A percentile compares a stretch with the other conserved stretches of the same genome.
Evolutionary conservation across 2,888 invertebrate genomes (phyloP).

Genomic region (Hydropsyche betteni): DNA sequence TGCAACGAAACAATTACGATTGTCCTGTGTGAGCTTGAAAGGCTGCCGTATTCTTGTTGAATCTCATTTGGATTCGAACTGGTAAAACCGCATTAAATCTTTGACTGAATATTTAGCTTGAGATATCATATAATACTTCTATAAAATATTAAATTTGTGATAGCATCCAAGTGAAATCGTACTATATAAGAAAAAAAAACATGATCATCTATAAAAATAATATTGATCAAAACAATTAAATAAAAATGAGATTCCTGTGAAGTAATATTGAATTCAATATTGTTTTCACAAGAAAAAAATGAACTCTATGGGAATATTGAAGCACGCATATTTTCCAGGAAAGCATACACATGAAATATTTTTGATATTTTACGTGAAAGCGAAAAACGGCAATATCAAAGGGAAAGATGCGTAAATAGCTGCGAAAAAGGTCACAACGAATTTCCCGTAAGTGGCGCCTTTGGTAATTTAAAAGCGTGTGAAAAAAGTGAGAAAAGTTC

Average conservation of each 20-base stretch:
- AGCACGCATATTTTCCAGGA: too few relatives aligned
- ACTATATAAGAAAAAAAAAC: neutral
- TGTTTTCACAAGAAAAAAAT: neutral
- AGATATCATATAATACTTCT: too few relatives aligned
- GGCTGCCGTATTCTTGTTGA: conserved; percentile 18
- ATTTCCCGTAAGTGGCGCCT: conserved; percentile 18
- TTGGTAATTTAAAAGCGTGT: conserved; percentile 26
- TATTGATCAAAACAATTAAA: neutral
- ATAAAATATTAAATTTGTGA: neutral
- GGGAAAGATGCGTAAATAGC: conserved; percentile 19
- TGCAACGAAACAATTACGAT: conserved; percentile 46
- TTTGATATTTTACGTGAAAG: neutral
- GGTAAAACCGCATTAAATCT: conserved; percentile 15
- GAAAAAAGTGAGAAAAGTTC: conserved; percentile 19
- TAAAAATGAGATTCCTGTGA: neutral
- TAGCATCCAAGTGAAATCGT: neutral
- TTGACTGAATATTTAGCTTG: neutral
- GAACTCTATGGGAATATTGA: too few relatives aligned
- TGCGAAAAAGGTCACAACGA: conserved; percentile 18
- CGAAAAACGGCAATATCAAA: conserved; percentile 16
- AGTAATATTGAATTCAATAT: neutral
- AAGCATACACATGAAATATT: conserved; percentile 3
- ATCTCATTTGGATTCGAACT: conserved; percentile 24
- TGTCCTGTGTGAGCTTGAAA: conserved; percentile 38
- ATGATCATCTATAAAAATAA: too few relatives aligned